A percentile compares a stretch with the other conserved stretches of the same genome.
Evolutionary conservation across 2,797 vertebrate species (phyloP).

Genomic region (Manis javanica): DNA sequence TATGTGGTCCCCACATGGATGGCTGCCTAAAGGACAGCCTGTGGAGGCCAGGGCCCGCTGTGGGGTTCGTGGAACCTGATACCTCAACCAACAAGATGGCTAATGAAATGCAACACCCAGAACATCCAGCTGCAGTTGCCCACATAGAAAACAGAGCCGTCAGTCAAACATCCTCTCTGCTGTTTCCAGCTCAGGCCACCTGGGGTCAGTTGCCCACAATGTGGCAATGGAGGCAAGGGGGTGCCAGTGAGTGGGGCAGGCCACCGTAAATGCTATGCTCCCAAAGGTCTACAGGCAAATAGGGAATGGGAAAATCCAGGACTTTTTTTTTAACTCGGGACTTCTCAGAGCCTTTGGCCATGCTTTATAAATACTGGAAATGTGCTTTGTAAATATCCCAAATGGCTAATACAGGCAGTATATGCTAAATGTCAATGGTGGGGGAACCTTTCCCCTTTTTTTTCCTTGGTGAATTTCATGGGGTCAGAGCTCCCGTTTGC

Average conservation of each 20-base stretch:
- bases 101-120: not conserved
- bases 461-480: not conserved
- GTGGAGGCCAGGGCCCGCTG: not conserved
- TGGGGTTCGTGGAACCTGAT: not conserved
- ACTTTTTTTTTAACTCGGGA: not conserved
- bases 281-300: not conserved
- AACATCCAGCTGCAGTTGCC: not conserved
- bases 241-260: no score
- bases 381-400: not conserved
- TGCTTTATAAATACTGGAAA: not conserved
- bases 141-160: not conserved
- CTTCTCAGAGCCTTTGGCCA: not conserved
- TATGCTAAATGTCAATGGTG: not conserved
- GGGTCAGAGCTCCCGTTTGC: not conserved
- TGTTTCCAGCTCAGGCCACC: not conserved
- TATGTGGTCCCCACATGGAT: accelerated
- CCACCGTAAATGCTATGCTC: not conserved
- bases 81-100: not conserved
- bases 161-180: not conserved
- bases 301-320: not conserved
- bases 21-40: no score
- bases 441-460: not conserved
- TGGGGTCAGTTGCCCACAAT: not conserved
- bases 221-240: not conserved
- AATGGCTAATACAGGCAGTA: not conserved